Evolutionary conservation across 2,113 vertebrate species (phyloP).

Genomic region (Nannospalax galili): DNA sequence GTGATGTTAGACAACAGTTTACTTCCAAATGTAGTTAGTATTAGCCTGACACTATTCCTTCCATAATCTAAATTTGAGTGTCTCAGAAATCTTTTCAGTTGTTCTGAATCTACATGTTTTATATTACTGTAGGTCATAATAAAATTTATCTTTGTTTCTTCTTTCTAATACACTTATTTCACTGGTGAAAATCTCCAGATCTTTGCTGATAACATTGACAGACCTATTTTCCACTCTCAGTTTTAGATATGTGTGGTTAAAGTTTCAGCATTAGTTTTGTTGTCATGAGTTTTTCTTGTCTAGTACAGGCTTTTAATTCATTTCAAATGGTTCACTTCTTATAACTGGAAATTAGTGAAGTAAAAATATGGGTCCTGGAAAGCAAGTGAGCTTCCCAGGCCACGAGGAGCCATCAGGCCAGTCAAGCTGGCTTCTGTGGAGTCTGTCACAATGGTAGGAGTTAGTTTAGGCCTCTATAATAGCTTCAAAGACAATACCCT

Average conservation of each 20-base stretch:
- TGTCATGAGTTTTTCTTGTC: background rate
- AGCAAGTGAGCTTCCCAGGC: background rate
- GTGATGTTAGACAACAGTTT: slow-evolving; percentile 3
- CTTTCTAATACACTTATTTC: background rate
- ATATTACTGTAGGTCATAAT: background rate
- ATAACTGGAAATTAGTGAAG: background rate
- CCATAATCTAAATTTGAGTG: background rate
- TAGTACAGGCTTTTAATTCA: background rate
- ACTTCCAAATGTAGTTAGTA: slow-evolving; percentile 34
- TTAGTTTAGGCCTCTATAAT: background rate
- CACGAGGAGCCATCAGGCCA: background rate
- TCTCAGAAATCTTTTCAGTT: background rate
- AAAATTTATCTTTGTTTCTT: too few species aligned
- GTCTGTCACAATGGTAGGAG: background rate
- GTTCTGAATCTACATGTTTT: background rate
- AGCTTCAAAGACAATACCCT: background rate
- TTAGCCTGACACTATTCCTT: background rate
- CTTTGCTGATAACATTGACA: background rate
- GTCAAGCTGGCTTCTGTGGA: background rate
- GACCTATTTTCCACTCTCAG: background rate
- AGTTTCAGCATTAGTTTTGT: slow-evolving; percentile 10
- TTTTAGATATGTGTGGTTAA: background rate
- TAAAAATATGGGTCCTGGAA: background rate
- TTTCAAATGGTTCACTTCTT: background rate
- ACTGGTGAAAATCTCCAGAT: slow-evolving; percentile 14